Evolutionary conservation across 2,888 invertebrate species (phyloP), one percentile per base, ranked within the genome.

Genomic region (Coecobrya sp.): DNA sequence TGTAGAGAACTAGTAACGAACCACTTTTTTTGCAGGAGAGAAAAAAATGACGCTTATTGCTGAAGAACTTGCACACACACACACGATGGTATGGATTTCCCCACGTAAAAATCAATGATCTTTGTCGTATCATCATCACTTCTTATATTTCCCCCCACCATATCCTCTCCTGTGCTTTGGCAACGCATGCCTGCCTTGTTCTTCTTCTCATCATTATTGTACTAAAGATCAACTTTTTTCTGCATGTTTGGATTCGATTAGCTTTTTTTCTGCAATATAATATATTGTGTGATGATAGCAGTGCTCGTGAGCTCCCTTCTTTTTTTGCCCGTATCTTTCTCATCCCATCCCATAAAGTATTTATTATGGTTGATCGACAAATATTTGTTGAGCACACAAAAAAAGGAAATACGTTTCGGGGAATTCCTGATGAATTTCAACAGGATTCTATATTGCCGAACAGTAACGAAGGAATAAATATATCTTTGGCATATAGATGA

Each of bases 161-260:
- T n/a, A n/a, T 62, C n/a, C 22, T 25, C n/a, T 62, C n/a, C n/a
- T 25, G 11, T 1, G 0, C 25, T 30, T 16, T 13, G 8, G 68
- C 27, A n/a, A 36, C 19, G 73, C 73, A 73, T 42, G 73, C 8
- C 49, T n/a, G n/a, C n/a, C n/a, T n/a, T n/a, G n/a, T n/a, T n/a
- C n/a, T 76, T 49, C 3, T 13, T 49, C 45, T 22, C 49, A 76
- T 76, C 19, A 76, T 76, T 45, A 76, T 22, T 49, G 49, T 2
- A 4, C 10, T 4, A 11, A 13, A 45, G 27, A 76, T 49, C 76
- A 73, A 36, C 0, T 49, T 11, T 25, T 5, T 49, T 13, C 5
- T 82, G 82, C 86, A 49, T 86, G 86, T 86, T 86, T 68, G 68
- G 49, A 86, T 86, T 86, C 68, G 52, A 86, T 86, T 70, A 70